phyloP scores from a whole-genome alignment of 2,113 vertebrate species.

The Anseranas semipalmata region DNA sequence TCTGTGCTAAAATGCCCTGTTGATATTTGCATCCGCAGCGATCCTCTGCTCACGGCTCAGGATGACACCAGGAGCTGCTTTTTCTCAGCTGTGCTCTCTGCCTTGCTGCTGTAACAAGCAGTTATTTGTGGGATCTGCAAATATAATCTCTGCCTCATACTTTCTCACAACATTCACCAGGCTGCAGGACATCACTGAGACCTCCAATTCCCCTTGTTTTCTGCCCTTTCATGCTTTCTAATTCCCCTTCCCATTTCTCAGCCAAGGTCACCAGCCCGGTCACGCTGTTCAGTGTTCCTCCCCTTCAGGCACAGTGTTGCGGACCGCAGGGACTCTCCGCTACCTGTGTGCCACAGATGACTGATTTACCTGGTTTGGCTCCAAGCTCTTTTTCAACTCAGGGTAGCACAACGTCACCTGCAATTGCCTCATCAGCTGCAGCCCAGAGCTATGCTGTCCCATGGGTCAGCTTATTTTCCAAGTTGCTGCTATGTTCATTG shows the following conservation, averaged over 20 bases:
- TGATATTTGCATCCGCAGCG: background rate
- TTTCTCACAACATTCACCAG: background rate
- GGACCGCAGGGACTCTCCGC: accelerated
- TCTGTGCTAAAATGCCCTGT: background rate
- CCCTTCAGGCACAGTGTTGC: background rate
- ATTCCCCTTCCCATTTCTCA: background rate
- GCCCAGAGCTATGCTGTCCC: background rate
- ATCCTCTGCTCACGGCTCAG: background rate
- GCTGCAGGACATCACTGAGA: background rate
- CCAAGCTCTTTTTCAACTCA: background rate
- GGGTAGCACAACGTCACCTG: background rate
- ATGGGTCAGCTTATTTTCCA: background rate
- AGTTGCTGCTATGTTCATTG: background rate
- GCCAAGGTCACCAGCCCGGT: background rate
- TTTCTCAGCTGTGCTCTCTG: background rate
- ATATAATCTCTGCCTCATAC: background rate
- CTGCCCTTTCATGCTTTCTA: background rate
- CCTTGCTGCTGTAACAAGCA: background rate
- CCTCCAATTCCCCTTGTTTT: background rate
- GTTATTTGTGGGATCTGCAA: background rate
- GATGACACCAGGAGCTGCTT: background rate
- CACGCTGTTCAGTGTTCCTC: background rate
- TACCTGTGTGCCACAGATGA: background rate
- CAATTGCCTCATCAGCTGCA: background rate
- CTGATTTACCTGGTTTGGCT: background rate